These are phyloP conservation scores for Lapara coniferarum DNA, from an alignment of 2,888 invertebrate genomes.

Conservation along the genomic window DNA sequence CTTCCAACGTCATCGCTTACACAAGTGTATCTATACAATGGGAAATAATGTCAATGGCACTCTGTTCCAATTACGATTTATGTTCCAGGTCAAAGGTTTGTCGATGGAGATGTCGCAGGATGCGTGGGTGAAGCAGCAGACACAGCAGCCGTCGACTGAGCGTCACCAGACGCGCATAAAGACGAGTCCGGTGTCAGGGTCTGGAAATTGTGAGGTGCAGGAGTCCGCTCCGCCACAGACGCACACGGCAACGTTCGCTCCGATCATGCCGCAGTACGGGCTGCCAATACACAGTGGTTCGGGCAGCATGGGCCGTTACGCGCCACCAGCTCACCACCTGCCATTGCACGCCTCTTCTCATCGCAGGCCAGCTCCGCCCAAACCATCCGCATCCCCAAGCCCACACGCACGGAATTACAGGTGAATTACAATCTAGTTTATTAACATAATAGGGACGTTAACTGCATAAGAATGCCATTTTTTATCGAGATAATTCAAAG, in stretches of 20 bases:
- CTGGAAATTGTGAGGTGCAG: conserved; percentile 73
- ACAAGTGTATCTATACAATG: conserved; percentile 20
- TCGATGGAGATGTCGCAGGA: conserved; percentile 82
- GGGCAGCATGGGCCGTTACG: conserved; percentile 78
- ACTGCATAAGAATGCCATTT: no score
- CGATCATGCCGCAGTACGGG: conserved; percentile 72
- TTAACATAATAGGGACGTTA: no score
- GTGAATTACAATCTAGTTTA: conserved; percentile 48
- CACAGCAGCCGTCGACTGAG: conserved; percentile 68
- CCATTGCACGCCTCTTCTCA: conserved; percentile 83
- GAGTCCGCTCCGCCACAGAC: conserved; percentile 84
- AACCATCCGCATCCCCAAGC: conserved; percentile 80
- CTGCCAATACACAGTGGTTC: conserved; percentile 68
- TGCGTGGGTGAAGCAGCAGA: conserved; percentile 79
- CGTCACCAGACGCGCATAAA: conserved; percentile 76
- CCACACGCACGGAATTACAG: conserved; percentile 83
- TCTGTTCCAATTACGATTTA: conserved; percentile 30
- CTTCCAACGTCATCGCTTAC: conserved; percentile 16
- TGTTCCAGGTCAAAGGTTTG: conserved; percentile 75
- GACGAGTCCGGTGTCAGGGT: conserved; percentile 75
- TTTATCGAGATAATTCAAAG: no score
- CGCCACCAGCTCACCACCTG: conserved; percentile 77
- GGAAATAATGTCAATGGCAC: conserved; percentile 22
- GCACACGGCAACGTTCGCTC: conserved; percentile 71
- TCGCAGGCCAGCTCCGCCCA: conserved; percentile 75